phyloP scores from a whole-genome alignment of 2,797 vertebrate species.

The Vespertilio murinus region DNA sequence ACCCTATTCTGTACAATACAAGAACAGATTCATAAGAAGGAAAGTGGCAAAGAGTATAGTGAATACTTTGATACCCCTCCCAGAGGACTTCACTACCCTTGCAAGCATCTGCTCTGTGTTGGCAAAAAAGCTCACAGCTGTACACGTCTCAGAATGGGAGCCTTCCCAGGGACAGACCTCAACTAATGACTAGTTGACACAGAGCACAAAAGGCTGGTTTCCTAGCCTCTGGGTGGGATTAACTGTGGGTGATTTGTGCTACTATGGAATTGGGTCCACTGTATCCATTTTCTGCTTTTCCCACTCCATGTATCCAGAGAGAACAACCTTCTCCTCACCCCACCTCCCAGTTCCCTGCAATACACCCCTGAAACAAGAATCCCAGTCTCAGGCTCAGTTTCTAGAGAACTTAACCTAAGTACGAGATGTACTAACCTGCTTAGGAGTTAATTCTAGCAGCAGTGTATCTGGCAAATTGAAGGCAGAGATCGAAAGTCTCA shows the following conservation, averaged over 20 bases:
- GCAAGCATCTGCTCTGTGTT: background rate
- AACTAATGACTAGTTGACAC: background rate
- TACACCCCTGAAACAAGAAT: background rate
- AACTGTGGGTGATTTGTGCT: background rate
- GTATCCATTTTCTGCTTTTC: background rate
- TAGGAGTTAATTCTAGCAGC: background rate
- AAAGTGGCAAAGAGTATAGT: background rate
- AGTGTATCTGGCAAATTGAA: background rate
- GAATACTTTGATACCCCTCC: fast-evolving
- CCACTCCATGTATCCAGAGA: background rate
- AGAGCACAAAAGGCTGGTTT: background rate
- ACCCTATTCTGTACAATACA: background rate
- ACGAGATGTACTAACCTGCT: background rate
- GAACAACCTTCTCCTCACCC: too few species aligned
- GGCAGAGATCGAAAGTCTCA: background rate
- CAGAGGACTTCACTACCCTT: background rate
- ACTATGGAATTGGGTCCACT: background rate
- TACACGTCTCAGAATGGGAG: fast-evolving
- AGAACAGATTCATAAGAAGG: background rate
- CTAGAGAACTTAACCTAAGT: background rate
- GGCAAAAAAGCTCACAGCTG: background rate
- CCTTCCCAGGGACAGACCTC: background rate
- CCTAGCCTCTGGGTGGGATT: background rate
- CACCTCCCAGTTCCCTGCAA: background rate
- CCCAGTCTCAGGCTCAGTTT: background rate